Evolutionary conservation across 1,140 invertebrate species (phyloP), one percentile per base, ranked within the genome.

Genomic region (Cotesia vestalis): DNA sequence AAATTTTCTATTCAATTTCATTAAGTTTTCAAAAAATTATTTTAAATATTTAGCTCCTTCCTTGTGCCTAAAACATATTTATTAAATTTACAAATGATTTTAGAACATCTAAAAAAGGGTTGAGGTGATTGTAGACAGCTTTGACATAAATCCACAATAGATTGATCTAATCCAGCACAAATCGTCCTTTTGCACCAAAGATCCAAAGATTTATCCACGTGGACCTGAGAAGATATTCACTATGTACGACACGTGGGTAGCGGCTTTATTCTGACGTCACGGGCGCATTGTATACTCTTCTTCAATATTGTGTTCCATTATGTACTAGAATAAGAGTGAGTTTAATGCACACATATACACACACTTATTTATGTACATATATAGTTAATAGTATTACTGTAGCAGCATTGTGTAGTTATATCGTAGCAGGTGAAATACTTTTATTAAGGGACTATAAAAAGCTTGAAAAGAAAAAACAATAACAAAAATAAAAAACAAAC

Each of bases 221-320:
- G 63, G 63, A 66, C n/a, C 8, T 51, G 46, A 66, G 63, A 66
- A 66, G 63, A 40, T 38, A 66, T 66, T 38, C 63, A 52, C 46
- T 36, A 46, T 46, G 40, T n/a, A 8, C 6, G 63, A 38, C 63
- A 66, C 63, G 63, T 66, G 63, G 63, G 52, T 66, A 27, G 35
- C 36, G 38, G 5, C 11, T 27, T 66, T 20, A 60, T 60, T 11
- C 59, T 60, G 59, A 60, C 59, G 59, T 60, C 59, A 60, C 9
- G 20, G 20, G 59, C 12, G 20, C 11, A 34, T 60, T 34, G 59
- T 46, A 4, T 46, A 11, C 40, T 60, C 9, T 60, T 9, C 59
- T 60, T 60, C 20, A 9, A 60, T 12, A 20, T 60, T 9, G 17
- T 60, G 5, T 9, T 57, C 11, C 53, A 57, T 57, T 17, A 57